Conservation (phyloP, 2,888 invertebrate genomes). For the Eudemis profundana region DNA sequence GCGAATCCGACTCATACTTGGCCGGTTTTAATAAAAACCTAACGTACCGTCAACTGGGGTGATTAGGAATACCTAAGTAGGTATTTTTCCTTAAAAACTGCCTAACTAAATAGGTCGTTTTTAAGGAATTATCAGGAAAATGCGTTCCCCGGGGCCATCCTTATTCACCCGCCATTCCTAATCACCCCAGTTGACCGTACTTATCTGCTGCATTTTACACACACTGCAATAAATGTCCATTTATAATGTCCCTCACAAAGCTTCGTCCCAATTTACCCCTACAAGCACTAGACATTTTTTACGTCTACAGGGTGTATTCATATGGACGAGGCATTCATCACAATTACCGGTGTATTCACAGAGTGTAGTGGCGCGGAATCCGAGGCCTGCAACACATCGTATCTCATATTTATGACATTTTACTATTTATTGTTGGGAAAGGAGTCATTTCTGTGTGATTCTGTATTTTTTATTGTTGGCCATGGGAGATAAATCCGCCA, state of each 20-base stretch:
- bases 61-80: too few species aligned
- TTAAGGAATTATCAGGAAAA: too few species aligned
- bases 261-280: slow-evolving; percentile 18
- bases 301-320: slow-evolving; percentile 35
- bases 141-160: too few species aligned
- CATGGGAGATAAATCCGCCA: not conserved
- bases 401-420: slow-evolving; percentile 43
- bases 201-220: not conserved
- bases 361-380: slow-evolving; percentile 41
- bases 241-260: slow-evolving; percentile 18
- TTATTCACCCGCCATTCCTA: too few species aligned
- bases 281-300: slow-evolving; percentile 36
- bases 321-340: slow-evolving; percentile 42
- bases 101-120: too few species aligned
- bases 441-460: slow-evolving; percentile 20
- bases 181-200: too few species aligned
- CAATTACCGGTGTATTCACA: slow-evolving; percentile 44
- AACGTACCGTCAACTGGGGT: too few species aligned
- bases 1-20: too few species aligned
- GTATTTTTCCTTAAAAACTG: too few species aligned
- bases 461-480: slow-evolving; percentile 9
- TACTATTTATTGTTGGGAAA: slow-evolving; percentile 39
- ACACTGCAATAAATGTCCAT: not conserved
- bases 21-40: too few species aligned
- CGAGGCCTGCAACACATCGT: slow-evolving; percentile 40